These are phyloP conservation scores for Smittia sp. DNA, from an alignment of 2,888 invertebrate species.

Conservation along the genomic window DNA sequence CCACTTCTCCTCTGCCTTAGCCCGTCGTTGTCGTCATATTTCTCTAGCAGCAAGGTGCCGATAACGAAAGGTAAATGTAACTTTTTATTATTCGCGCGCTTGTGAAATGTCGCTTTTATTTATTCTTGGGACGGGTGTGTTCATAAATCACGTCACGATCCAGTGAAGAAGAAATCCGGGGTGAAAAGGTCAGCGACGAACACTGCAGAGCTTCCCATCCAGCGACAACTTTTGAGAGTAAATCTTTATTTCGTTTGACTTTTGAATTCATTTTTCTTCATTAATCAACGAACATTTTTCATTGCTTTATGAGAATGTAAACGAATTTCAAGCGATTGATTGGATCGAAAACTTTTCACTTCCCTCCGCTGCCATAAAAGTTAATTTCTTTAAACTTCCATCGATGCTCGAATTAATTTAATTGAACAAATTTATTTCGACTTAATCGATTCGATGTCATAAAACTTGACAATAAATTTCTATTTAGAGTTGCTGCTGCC, in stretches of 20 bases:
- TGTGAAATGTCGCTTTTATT: not conserved
- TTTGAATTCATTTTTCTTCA: not conserved
- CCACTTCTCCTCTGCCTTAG: too few species aligned
- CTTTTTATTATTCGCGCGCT: not conserved
- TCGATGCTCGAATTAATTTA: not conserved
- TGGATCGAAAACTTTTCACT: too few species aligned
- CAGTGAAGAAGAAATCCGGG: too few species aligned
- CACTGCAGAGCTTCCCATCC: too few species aligned
- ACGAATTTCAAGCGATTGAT: too few species aligned
- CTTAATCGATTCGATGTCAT: not conserved
- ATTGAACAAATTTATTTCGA: not conserved
- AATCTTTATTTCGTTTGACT: not conserved
- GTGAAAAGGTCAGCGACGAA: too few species aligned
- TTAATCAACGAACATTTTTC: not conserved
- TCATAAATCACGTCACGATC: too few species aligned
- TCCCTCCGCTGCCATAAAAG: too few species aligned
- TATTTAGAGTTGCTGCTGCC: not conserved
- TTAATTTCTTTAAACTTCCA: too few species aligned
- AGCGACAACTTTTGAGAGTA: not conserved
- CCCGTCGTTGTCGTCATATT: not conserved
- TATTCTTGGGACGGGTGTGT: too few species aligned
- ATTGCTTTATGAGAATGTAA: too few species aligned
- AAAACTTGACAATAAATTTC: conserved; percentile 1
- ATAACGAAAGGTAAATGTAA: conserved; percentile 12
- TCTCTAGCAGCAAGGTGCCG: conserved; percentile 1